Percentiles rank a stretch among this genome's conserved stretches.
Conservation (phyloP, 2,113 vertebrate genomes). For the Antechinus flavipes region DNA sequence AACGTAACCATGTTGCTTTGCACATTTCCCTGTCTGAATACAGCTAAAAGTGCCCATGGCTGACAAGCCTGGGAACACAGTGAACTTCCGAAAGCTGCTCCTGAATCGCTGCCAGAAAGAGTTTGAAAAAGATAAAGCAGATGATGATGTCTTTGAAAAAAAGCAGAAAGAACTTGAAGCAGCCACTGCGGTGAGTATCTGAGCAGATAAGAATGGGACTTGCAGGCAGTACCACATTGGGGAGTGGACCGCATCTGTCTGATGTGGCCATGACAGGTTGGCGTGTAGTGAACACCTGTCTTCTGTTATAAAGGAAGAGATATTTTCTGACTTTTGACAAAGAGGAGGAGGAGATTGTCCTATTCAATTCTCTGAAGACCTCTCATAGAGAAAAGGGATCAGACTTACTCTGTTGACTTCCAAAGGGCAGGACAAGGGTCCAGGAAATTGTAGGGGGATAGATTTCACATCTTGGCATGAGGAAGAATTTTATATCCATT, state of each 20-base stretch:
- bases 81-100: constrained; percentile 97
- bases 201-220: background rate
- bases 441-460: background rate
- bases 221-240: background rate
- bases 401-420: background rate
- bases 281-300: background rate
- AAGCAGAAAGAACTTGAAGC: constrained; percentile 98
- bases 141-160: constrained; percentile 97
- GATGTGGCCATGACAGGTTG: background rate
- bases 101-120: constrained; percentile 99
- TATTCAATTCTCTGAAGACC: background rate
- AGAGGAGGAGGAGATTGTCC: background rate
- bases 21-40: constrained; percentile 41
- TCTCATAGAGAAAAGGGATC: background rate
- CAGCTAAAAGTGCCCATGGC: constrained; percentile 97
- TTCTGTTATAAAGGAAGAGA: background rate
- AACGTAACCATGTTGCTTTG: constrained; percentile 47
- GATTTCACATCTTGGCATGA: background rate
- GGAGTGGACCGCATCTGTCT: background rate
- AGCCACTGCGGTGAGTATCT: constrained; percentile 89
- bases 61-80: constrained; percentile 94
- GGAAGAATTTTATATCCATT: background rate
- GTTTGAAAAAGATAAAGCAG: constrained; percentile 98
- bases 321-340: background rate
- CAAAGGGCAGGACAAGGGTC: background rate